Evolutionary conservation across 2,888 invertebrate species (phyloP), one percentile per base, ranked within the genome.

Genomic region (Uropetala carovei): DNA sequence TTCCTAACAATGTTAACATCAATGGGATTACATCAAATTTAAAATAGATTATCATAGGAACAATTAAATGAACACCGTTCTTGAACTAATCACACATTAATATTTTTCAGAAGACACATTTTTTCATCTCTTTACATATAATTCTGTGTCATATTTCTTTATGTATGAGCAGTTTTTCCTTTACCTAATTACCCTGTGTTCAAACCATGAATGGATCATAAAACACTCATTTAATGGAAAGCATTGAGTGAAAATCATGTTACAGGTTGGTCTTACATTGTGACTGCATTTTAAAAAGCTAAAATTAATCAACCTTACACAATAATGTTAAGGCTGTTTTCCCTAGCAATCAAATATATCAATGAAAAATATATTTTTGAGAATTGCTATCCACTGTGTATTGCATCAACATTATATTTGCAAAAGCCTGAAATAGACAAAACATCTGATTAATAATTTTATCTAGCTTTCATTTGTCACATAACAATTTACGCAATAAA

Each of bases 11-110:
- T 5, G 0, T 9, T 75, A 22, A 84, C 85, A 85, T 85, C 22
- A 18, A 85, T 13, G 16, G 16, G 59, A 60, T 86, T 27, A 86
- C 59, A 86, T 59, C 22, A 60, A 86, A 56, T 59, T 57, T n/a
- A 58, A 85, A 85, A 85, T 85, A 85, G 59, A 86, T 59, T 30
- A 16, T 22, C 27, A 9, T 60, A 86, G 60, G 86, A 86, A 86
- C 30, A 86, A 59, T 86, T 13, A 59, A 86, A 86, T 86, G 59
- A 86, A 59, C 59, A 86, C 86, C 30, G 16, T 16, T 30, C 27
- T 86, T 59, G 59, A 22, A 60, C 86, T 86, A 86, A 86, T 86
- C 59, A 86, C 59, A 83, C 86, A 86, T 27, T 22, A 86, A 75
- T 22, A 75, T 18, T 22, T 43, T 75, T 75, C 27, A 27, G 75